These are phyloP conservation scores for Thecophora atra DNA, from an alignment of 2,888 invertebrate species.

Conservation along the genomic window DNA sequence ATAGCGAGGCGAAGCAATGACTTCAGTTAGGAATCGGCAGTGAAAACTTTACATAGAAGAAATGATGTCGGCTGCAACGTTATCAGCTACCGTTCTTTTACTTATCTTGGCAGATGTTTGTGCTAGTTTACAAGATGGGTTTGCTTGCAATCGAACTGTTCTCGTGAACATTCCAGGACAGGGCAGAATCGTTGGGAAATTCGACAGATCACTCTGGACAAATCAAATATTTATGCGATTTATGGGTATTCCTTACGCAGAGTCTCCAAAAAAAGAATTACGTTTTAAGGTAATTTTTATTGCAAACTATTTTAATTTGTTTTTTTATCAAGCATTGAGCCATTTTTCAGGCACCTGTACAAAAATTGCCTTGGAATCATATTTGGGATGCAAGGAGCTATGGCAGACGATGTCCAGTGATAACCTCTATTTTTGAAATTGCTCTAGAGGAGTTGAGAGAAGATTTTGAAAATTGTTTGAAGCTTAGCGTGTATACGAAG, in stretches of 20 bases:
- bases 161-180: conserved; percentile 51
- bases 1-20: not conserved
- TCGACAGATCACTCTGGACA: conserved; percentile 56
- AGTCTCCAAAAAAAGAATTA: conserved; percentile 55
- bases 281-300: conserved; percentile 55
- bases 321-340: too few species aligned
- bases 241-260: conserved; percentile 62
- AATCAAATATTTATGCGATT: conserved; percentile 58
- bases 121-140: conserved; percentile 3
- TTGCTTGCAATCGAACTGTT: not conserved
- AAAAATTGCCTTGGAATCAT: conserved; percentile 57
- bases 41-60: not conserved
- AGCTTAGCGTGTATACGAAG: conserved; percentile 62
- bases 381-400: conserved; percentile 53
- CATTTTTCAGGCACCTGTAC: conserved; percentile 54
- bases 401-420: conserved; percentile 61
- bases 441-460: conserved; percentile 44
- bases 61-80: conserved; percentile 19
- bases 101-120: not conserved
- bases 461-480: conserved; percentile 63
- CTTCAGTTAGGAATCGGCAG: not conserved
- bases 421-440: conserved; percentile 49
- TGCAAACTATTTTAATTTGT: not conserved
- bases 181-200: conserved; percentile 56
- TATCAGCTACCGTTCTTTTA: not conserved